Evolutionary conservation across 1,140 invertebrate genomes (phyloP), one percentile per base, ranked within the genome.

Genomic region (Druon quercuslanigerum): DNA sequence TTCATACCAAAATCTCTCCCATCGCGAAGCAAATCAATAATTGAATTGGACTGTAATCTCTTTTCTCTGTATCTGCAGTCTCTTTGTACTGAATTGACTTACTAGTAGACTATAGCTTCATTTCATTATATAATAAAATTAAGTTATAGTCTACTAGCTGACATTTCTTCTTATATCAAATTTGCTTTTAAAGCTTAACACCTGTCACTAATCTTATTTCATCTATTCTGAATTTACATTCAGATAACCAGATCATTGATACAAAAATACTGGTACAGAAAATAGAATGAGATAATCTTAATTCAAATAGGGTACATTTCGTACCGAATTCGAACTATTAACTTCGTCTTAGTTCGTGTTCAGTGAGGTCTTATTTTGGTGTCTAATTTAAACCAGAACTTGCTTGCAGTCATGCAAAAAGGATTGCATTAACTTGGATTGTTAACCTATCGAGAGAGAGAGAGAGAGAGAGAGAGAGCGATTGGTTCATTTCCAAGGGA

Each of bases 21-120:
- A 66, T 66, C 57, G 40, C 25, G 60, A 66, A 66, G 60, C 57
- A 66, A 71, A 76, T 73, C 74, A 72, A 82, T 82, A 82, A 77
- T 77, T 82, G 77, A 82, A 73, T 77, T 52, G 57, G 52, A 50
- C n/a, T 52, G 33, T 77, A 79, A 82, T 82, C 77, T 74, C 60
- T 74, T 79, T 73, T 50, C 16, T 66, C 16, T 33, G 25, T 25
- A 33, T 57, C 17, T 25, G 20, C 19, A 56, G 20, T 33, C 40
- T 46, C 0, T 46, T 6, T 11, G 40, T 2, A 46, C 25, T 46
- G 7, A 66, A 66, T 66, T 33, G 16, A 11, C 14, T 8, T 2
- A 40, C 14, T 20, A 17, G 17, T 19, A 66, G 33, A 20, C 40
- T 25, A 40, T n/a, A 66, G 33, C 12, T 46, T 19, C 13, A 19